Conservation (phyloP, 2,888 invertebrate genomes). For the Latrodectus hesperus region DNA sequence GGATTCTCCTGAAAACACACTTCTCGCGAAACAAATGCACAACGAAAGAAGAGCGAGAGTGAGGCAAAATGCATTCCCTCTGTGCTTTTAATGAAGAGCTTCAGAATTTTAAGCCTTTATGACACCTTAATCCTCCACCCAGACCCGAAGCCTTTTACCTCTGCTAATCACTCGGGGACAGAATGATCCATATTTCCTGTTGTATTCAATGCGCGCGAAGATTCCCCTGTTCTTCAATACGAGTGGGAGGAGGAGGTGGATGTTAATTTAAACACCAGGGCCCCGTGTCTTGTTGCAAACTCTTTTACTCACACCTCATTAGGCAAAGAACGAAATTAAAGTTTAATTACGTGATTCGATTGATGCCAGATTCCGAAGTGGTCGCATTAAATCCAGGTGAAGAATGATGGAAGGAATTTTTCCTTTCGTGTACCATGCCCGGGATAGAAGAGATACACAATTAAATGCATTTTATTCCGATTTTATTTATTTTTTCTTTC, state of each 20-base stretch:
- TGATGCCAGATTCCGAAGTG: conserved; percentile 1
- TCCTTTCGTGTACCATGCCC: too few species aligned
- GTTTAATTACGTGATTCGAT: conserved; percentile 60
- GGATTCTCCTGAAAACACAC: background rate
- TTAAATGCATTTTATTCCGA: too few species aligned
- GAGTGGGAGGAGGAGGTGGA: conserved; percentile 9
- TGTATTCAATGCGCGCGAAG: conserved; percentile 27
- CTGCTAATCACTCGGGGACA: conserved; percentile 56
- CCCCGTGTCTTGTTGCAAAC: conserved; percentile 16
- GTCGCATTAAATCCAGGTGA: background rate
- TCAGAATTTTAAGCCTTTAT: conserved; percentile 60
- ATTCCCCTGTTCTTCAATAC: background rate
- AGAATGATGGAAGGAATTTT: too few species aligned
- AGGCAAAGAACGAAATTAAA: conserved; percentile 54
- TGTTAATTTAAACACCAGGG: conserved; percentile 50
- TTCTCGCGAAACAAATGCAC: conserved; percentile 1
- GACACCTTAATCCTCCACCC: conserved; percentile 53
- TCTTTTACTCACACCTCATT: conserved; percentile 59
- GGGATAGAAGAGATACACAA: too few species aligned
- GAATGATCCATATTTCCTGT: conserved; percentile 67
- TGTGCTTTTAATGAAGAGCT: conserved; percentile 42
- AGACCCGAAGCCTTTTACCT: conserved; percentile 41
- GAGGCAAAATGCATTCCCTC: background rate
- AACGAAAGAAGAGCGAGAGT: background rate
- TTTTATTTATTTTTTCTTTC: too few species aligned